phyloP scores from a whole-genome alignment of 2,797 vertebrate species.

The Acanthis flammea region DNA sequence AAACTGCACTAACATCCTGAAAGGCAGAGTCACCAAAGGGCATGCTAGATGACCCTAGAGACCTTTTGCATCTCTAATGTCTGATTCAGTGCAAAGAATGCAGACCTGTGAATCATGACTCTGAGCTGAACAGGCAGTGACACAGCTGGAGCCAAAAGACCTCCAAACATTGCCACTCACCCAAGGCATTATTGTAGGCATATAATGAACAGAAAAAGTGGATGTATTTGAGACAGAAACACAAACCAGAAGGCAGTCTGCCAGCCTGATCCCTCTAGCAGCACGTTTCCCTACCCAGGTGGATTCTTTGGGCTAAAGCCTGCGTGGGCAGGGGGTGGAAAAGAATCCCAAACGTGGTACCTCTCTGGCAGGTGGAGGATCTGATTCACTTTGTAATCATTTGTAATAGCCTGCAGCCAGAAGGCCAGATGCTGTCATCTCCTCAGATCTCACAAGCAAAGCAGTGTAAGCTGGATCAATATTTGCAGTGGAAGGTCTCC shows the following conservation, averaged over 20 bases:
- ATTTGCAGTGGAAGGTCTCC: conserved; percentile 45
- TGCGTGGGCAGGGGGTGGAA: neutral
- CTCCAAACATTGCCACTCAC: neutral
- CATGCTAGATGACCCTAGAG: neutral
- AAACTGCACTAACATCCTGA: neutral
- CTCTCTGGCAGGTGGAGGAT: neutral
- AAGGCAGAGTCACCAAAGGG: conserved; percentile 14
- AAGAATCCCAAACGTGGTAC: neutral
- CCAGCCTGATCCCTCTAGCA: neutral
- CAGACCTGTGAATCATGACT: conserved; percentile 9
- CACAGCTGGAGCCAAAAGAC: neutral
- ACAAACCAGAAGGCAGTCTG: neutral
- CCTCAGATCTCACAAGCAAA: neutral
- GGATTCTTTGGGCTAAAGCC: neutral
- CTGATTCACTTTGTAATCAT: conserved; percentile 15
- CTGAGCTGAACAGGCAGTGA: neutral
- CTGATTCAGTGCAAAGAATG: conserved; percentile 41
- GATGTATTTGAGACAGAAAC: neutral
- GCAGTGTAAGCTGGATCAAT: conserved; percentile 5
- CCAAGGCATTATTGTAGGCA: neutral
- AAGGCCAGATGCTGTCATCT: neutral
- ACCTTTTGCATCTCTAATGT: neutral
- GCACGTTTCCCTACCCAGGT: neutral
- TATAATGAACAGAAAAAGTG: neutral
- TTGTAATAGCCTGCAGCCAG: neutral